Conservation (phyloP, 1,140 invertebrate genomes). For the Drosophila kurseongensis region DNA sequence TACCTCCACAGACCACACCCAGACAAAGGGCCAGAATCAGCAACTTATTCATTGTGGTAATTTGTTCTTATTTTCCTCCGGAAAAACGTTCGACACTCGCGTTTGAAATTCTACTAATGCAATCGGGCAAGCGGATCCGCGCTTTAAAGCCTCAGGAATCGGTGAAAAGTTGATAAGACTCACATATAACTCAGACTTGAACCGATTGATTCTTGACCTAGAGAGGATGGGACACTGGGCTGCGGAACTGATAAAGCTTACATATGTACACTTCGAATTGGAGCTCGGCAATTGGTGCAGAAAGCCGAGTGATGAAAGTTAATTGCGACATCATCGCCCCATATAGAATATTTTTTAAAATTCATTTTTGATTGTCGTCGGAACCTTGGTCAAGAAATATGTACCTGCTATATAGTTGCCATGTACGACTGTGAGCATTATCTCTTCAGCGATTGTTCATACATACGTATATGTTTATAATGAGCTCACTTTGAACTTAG, state of each 20-base stretch:
- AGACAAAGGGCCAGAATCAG: slow-evolving; percentile 74
- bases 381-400: slow-evolving; percentile 49
- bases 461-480: slow-evolving; percentile 12
- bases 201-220: slow-evolving; percentile 79
- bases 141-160: slow-evolving; percentile 63
- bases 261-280: slow-evolving; percentile 23
- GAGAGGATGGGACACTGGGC: slow-evolving; percentile 53
- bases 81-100: slow-evolving; percentile 55
- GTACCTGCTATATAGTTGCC: slow-evolving; percentile 39
- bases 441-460: slow-evolving; percentile 8
- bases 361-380: slow-evolving; percentile 10
- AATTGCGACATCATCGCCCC: slow-evolving; percentile 59
- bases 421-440: slow-evolving; percentile 24
- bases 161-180: slow-evolving; percentile 17
- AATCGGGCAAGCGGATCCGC: slow-evolving; percentile 29
- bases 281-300: slow-evolving; percentile 75
- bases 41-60: slow-evolving; percentile 68
- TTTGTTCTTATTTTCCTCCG: slow-evolving; percentile 24
- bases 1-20: slow-evolving; percentile 76
- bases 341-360: slow-evolving; percentile 13
- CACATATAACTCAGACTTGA: slow-evolving; percentile 59
- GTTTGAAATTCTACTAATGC: slow-evolving; percentile 67
- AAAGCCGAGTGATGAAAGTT: slow-evolving; percentile 73
- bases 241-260: slow-evolving; percentile 42
- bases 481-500: slow-evolving; percentile 45